Conservation (phyloP, 2,888 invertebrate genomes). For the Trypoxylon attenuatum region DNA sequence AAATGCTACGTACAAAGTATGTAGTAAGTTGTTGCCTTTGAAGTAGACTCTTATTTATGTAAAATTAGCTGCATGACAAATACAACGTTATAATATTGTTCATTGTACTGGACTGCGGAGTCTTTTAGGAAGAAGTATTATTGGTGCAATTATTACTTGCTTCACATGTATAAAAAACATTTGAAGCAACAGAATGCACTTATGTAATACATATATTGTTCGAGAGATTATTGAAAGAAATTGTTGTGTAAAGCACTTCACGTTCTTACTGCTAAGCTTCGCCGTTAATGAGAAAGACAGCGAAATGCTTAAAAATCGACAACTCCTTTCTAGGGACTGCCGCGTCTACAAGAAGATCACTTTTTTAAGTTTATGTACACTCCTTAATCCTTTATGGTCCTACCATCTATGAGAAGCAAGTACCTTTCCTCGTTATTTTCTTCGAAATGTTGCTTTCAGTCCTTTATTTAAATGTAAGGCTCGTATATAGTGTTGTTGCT, state of each 20-base stretch:
- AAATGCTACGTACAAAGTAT: slow-evolving; percentile 19
- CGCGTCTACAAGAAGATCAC: slow-evolving; percentile 28
- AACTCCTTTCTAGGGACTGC: slow-evolving; percentile 9
- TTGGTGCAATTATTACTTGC: not conserved
- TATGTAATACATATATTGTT: slow-evolving; percentile 1
- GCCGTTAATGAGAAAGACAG: slow-evolving; percentile 5
- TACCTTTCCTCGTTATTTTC: not conserved
- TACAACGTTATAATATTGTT: slow-evolving; percentile 6
- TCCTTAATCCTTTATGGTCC: slow-evolving; percentile 43
- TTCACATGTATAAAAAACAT: slow-evolving; percentile 11
- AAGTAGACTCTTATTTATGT: slow-evolving; percentile 6
- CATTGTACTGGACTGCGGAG: slow-evolving; percentile 16
- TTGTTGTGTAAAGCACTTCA: slow-evolving; percentile 16
- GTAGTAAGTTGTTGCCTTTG: slow-evolving; percentile 7
- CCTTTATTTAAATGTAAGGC: no score
- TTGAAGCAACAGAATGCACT: not conserved
- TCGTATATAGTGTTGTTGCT: no score
- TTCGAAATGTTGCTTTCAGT: not conserved
- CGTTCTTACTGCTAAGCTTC: slow-evolving; percentile 31
- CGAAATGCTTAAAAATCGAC: slow-evolving; percentile 24
- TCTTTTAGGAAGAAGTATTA: slow-evolving; percentile 16
- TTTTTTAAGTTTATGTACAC: slow-evolving; percentile 39
- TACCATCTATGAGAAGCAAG: slow-evolving; percentile 9
- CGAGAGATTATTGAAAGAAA: slow-evolving; percentile 13
- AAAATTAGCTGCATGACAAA: slow-evolving; percentile 16